These are phyloP conservation scores for Ecdyonurus torrentis DNA, from an alignment of 2,888 invertebrate species.

Conservation along the genomic window DNA sequence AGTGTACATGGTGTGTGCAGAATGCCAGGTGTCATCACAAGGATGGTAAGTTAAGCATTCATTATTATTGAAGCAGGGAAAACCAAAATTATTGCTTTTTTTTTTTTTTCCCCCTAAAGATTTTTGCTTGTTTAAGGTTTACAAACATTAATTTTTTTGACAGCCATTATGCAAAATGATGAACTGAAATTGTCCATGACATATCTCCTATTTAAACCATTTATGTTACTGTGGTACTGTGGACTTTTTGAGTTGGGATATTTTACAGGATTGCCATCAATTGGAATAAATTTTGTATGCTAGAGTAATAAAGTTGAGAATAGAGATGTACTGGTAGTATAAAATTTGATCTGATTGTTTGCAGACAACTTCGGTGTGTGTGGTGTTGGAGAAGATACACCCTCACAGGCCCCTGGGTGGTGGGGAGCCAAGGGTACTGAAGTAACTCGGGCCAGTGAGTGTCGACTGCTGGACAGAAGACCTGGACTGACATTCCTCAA, in stretches of 20 bases:
- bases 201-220: no score
- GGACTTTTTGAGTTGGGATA: no score
- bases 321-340: not conserved
- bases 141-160: no score
- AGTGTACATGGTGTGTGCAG: conserved; percentile 88
- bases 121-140: no score
- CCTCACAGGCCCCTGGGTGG: conserved; percentile 71
- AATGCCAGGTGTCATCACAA: conserved; percentile 78
- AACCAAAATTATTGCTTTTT: no score
- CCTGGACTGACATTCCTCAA: conserved; percentile 80
- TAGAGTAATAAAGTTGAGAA: no score
- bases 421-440: conserved; percentile 68
- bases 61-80: conserved; percentile 8
- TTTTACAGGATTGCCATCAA: no score
- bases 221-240: no score
- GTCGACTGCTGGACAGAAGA: conserved; percentile 57
- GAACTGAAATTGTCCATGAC: no score
- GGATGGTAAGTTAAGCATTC: conserved; percentile 37
- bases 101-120: no score
- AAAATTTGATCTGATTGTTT: conserved; percentile 13
- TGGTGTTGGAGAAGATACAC: conserved; percentile 58
- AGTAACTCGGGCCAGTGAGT: conserved; percentile 54
- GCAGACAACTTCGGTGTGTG: conserved; percentile 65
- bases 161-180: no score
- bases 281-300: no score